phyloP scores from a whole-genome alignment of 30 jellyfish, hydroid and myxozoan species.

The Aurelia coerulea region DNA sequence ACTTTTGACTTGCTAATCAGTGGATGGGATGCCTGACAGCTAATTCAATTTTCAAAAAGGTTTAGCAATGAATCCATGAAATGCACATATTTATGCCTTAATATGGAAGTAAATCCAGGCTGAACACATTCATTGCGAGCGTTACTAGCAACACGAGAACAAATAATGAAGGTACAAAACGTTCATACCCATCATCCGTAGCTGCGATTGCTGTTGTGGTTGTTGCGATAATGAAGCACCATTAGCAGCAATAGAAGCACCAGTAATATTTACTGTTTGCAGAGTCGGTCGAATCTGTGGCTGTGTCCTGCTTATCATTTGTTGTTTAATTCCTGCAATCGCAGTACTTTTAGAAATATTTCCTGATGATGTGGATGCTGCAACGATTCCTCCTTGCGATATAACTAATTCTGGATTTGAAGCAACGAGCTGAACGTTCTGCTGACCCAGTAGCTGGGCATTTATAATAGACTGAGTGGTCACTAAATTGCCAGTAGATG shows the following conservation, averaged over 20 bases:
- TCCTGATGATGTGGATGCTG: conserved; percentile 35
- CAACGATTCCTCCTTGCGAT: conserved; percentile 38
- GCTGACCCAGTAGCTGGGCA: conserved; percentile 34
- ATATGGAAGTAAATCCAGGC: too few species aligned
- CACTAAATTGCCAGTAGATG: conserved; percentile 8
- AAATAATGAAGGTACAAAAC: too few species aligned
- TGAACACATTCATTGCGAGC: too few species aligned
- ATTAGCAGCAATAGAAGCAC: conserved; percentile 21
- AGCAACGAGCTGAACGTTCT: conserved; percentile 37
- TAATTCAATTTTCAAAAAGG: too few species aligned
- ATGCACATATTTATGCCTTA: too few species aligned
- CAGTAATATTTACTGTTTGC: conserved; percentile 32
- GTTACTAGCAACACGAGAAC: too few species aligned
- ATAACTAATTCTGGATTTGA: conserved; percentile 24
- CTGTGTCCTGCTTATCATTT: conserved; percentile 14
- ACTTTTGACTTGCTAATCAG: too few species aligned
- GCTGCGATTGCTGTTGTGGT: conserved; percentile 50
- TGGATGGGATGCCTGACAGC: too few species aligned
- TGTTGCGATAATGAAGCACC: conserved; percentile 52
- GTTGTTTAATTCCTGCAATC: conserved; percentile 32
- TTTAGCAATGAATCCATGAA: too few species aligned
- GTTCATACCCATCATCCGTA: conserved; percentile 46
- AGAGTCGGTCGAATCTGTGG: conserved; percentile 22
- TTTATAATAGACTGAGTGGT: conserved; percentile 32
- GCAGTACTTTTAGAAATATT: conserved; percentile 33